Conservation (phyloP, 2,888 invertebrate species). For the Polymixis lichenea region DNA sequence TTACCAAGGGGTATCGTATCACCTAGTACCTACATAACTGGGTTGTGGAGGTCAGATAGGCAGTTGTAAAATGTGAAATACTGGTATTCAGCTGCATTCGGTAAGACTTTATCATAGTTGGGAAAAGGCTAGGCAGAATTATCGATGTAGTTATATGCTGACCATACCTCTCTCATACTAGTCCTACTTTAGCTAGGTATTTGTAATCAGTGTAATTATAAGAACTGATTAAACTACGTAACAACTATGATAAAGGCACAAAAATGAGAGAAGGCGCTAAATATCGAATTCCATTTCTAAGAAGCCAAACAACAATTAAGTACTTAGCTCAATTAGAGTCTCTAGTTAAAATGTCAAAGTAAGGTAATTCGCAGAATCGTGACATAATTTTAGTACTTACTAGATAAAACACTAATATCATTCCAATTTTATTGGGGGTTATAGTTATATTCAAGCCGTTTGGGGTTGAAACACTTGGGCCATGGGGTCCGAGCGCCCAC, state of each 20-base stretch:
- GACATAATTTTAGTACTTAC: neutral
- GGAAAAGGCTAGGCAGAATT: too few relatives aligned
- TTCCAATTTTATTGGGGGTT: too few relatives aligned
- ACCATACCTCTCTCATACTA: neutral
- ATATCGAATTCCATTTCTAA: conserved; percentile 7
- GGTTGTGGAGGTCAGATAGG: too few relatives aligned
- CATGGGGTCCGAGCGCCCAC: too few relatives aligned
- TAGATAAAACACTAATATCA: neutral
- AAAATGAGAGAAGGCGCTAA: neutral
- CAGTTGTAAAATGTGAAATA: too few relatives aligned
- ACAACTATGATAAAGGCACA: neutral
- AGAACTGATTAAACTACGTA: neutral
- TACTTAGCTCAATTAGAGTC: neutral
- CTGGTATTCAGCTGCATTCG: too few relatives aligned
- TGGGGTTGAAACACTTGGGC: too few relatives aligned
- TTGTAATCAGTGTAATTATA: neutral
- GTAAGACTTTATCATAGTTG: too few relatives aligned
- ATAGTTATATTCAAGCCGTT: too few relatives aligned
- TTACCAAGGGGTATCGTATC: too few relatives aligned
- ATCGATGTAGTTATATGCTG: neutral
- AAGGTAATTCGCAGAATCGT: conserved; percentile 1
- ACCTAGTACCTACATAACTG: too few relatives aligned
- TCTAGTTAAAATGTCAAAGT: neutral
- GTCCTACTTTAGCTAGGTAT: neutral
- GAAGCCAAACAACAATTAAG: neutral